Percentiles rank a stretch among this genome's conserved stretches.
Evolutionary conservation across 2,113 vertebrate species (phyloP).

Genomic region (Halcyon malimbica): DNA sequence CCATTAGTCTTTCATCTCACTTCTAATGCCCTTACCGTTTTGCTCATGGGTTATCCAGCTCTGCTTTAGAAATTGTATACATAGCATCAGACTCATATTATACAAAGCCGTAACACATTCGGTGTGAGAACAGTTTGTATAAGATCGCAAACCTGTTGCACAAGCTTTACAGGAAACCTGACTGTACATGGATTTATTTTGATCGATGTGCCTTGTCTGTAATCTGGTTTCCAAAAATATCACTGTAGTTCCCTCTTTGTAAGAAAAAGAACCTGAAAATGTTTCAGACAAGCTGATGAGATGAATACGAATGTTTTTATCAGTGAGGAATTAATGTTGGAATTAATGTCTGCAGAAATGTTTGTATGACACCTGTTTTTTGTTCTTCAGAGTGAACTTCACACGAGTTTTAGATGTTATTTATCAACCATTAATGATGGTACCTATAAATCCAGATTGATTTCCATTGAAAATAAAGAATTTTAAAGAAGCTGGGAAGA

Average conservation of each 20-base stretch:
- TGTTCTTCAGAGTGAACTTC: background rate
- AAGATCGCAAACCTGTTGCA: background rate
- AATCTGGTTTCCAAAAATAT: background rate
- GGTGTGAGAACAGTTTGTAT: background rate
- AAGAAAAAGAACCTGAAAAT: background rate
- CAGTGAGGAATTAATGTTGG: background rate
- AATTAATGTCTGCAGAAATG: background rate
- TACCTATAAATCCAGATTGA: background rate
- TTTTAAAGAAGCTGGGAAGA: background rate
- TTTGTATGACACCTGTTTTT: background rate
- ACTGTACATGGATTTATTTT: background rate
- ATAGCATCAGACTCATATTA: background rate
- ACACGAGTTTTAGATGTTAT: background rate
- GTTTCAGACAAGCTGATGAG: background rate
- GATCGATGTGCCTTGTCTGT: background rate
- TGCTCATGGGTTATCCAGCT: background rate
- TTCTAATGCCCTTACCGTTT: background rate
- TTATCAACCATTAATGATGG: background rate
- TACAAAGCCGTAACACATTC: background rate
- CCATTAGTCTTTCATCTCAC: background rate
- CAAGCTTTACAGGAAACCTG: background rate
- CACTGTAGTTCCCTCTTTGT: background rate
- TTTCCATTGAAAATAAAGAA: background rate
- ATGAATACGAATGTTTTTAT: background rate
- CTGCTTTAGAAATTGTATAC: background rate